These are phyloP conservation scores for Labeo catla DNA, from an alignment of 2,113 vertebrate genomes.

Conservation along the genomic window DNA sequence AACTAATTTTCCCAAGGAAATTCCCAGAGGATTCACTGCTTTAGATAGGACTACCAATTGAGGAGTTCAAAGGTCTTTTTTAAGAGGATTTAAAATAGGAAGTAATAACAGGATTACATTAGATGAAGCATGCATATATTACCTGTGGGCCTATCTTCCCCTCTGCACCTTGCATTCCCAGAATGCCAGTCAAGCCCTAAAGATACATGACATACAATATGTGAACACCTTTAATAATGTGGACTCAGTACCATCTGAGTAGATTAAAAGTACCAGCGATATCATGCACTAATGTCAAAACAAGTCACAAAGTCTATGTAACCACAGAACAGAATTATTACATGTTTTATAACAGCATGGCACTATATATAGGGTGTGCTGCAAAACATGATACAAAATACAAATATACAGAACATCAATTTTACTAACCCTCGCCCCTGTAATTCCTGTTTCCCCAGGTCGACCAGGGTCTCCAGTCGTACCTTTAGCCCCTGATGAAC, in stretches of 20 bases:
- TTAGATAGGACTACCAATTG: not conserved
- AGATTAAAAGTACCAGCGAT: not conserved
- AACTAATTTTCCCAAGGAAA: not conserved
- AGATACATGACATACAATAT: constrained; percentile 20
- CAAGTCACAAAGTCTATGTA: no score
- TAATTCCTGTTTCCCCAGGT: constrained; percentile 89
- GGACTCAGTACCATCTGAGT: not conserved
- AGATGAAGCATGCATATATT: constrained; percentile 37
- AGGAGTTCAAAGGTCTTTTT: not conserved
- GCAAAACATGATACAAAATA: not conserved
- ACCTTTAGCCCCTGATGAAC: constrained; percentile 88
- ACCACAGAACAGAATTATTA: no score
- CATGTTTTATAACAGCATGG: not conserved
- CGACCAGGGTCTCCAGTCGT: constrained; percentile 90
- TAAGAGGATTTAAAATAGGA: not conserved
- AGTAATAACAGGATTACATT: not conserved
- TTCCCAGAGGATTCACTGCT: not conserved
- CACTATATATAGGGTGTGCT: not conserved
- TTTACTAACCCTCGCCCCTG: constrained; percentile 89
- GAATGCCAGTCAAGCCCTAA: constrained; percentile 91
- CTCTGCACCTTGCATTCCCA: constrained; percentile 89
- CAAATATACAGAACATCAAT: not conserved
- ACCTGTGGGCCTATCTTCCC: constrained; percentile 94
- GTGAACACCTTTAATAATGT: not conserved
- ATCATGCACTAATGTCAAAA: no score